phyloP scores from a whole-genome alignment of 2,797 vertebrate genomes.

The Sternotherus odoratus region DNA sequence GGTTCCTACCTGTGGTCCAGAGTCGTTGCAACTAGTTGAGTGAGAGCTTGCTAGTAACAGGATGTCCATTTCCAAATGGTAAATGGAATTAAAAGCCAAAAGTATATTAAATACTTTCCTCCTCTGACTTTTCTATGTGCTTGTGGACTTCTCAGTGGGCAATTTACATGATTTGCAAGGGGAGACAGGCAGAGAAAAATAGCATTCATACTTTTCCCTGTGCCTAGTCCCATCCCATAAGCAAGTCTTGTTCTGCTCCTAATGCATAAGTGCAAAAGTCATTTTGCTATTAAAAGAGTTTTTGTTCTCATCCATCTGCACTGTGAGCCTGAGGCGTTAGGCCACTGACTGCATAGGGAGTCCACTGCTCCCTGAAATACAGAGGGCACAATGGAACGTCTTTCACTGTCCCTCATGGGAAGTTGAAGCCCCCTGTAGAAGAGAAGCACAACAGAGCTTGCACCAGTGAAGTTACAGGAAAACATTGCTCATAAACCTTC shows the following conservation, averaged over 20 bases:
- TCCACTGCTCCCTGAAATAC: not conserved
- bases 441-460: not conserved
- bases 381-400: not conserved
- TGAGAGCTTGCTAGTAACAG: not conserved
- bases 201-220: not conserved
- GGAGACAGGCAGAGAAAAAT: not conserved
- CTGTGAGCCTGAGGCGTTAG: not conserved
- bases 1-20: not conserved
- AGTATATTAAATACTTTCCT: not conserved
- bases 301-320: not conserved
- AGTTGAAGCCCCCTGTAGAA: not conserved
- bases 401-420: not conserved
- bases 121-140: not conserved
- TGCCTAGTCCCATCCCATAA: not conserved
- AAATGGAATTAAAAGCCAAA: not conserved
- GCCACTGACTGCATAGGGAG: not conserved
- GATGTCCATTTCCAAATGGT: not conserved
- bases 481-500: not conserved
- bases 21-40: not conserved
- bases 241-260: not conserved
- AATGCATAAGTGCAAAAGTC: not conserved
- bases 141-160: not conserved
- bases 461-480: not conserved
- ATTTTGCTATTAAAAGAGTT: not conserved
- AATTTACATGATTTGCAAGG: not conserved